Percentiles rank a stretch among this genome's conserved stretches.
Evolutionary conservation across 2,113 vertebrate genomes (phyloP).

Genomic region (Acrocephalus arundinaceus): DNA sequence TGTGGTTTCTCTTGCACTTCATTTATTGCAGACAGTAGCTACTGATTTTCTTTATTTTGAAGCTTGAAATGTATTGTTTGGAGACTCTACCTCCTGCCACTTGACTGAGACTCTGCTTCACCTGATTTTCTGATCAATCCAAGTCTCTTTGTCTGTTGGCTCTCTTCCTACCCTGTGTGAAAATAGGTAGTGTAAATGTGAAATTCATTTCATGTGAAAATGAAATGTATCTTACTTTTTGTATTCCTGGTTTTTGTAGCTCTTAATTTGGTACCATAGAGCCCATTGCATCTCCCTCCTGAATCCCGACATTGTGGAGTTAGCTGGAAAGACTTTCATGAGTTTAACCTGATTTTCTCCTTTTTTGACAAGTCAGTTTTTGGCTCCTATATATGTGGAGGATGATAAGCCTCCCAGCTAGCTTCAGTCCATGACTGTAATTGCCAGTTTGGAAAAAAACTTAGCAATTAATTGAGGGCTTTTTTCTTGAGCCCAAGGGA

Average conservation of each 20-base stretch:
- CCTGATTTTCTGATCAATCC: background rate
- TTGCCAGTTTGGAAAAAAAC: background rate
- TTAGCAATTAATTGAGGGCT: background rate
- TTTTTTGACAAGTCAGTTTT: background rate
- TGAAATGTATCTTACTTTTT: background rate
- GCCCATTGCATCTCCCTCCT: background rate
- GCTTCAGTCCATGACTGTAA: background rate
- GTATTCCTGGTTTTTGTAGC: background rate
- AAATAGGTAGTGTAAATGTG: background rate
- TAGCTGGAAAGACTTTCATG: background rate
- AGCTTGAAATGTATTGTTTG: background rate
- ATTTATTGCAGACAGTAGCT: background rate
- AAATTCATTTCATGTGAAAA: too few relatives aligned
- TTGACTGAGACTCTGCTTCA: background rate
- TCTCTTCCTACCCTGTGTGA: background rate
- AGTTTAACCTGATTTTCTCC: background rate
- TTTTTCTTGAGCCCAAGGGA: background rate
- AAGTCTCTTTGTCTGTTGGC: background rate
- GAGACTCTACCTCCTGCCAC: background rate
- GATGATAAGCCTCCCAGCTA: background rate
- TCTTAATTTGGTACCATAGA: background rate
- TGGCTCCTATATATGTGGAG: background rate
- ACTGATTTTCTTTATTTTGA: background rate
- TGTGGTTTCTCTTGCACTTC: background rate
- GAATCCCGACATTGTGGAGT: background rate